phyloP scores from a whole-genome alignment of 2,113 vertebrate genomes.

The Rana temporaria region DNA sequence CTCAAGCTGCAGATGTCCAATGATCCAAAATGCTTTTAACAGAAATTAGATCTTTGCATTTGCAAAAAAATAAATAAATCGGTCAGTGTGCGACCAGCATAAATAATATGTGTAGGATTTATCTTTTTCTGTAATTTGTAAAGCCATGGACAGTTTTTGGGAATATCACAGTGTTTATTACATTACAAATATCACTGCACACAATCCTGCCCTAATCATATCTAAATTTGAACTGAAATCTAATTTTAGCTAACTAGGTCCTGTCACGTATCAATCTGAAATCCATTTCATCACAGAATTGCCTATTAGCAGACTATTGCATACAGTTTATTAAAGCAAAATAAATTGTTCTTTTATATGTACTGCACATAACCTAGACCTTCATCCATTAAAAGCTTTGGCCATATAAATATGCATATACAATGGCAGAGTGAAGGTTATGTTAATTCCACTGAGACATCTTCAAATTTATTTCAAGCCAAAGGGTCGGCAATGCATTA shows the following conservation, averaged over 20 bases:
- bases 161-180: not conserved
- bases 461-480: slow-evolving; percentile 37
- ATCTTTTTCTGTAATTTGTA: too few relatives aligned
- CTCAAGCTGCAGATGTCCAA: too few relatives aligned
- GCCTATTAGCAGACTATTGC: slow-evolving; percentile 13
- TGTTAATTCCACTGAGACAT: slow-evolving; percentile 31
- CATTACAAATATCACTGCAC: not conserved
- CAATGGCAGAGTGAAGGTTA: slow-evolving; percentile 18
- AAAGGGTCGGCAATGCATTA: slow-evolving; percentile 44
- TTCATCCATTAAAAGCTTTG: slow-evolving; percentile 24
- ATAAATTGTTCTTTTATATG: slow-evolving; percentile 85
- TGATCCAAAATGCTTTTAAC: too few relatives aligned
- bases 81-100: too few relatives aligned
- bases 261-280: slow-evolving; percentile 1
- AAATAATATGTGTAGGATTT: too few relatives aligned
- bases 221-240: not conserved
- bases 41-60: too few relatives aligned
- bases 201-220: not conserved
- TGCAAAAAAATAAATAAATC: too few relatives aligned
- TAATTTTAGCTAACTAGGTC: not conserved
- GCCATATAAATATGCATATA: slow-evolving; percentile 38
- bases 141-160: not conserved
- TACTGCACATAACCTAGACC: slow-evolving; percentile 67
- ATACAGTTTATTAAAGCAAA: slow-evolving; percentile 22
- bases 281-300: not conserved